phyloP scores from a whole-genome alignment of 2,797 vertebrate species.

The Alosa sapidissima region DNA sequence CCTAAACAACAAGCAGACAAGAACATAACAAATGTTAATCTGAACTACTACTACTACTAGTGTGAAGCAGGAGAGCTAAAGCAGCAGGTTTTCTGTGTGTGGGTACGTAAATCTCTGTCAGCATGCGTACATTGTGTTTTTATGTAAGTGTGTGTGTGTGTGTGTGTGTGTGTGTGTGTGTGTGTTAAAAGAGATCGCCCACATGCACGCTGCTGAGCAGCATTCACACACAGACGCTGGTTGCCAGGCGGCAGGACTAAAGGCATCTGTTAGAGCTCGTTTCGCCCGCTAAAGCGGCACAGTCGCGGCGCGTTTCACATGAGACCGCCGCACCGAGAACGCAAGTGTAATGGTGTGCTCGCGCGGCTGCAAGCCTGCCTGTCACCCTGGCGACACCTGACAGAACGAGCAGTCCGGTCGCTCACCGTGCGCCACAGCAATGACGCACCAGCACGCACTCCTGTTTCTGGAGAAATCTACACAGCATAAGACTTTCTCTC shows the following conservation, averaged over 20 bases:
- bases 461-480: conserved; percentile 7
- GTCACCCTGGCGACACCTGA: conserved; percentile 24
- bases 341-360: conserved; percentile 2
- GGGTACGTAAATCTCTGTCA: not conserved
- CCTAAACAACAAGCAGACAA: not conserved
- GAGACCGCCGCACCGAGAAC: not conserved
- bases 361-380: conserved; percentile 15
- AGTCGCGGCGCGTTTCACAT: conserved; percentile 35
- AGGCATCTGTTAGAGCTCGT: conserved; percentile 70
- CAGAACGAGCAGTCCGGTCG: not conserved
- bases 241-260: conserved; percentile 73
- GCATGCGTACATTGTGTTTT: not conserved
- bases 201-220: conserved; percentile 55
- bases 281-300: conserved; percentile 61
- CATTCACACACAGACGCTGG: conserved; percentile 55
- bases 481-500: not conserved
- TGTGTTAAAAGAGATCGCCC: conserved; percentile 32
- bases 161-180: not conserved
- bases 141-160: conserved; percentile 17
- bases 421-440: conserved; percentile 5
- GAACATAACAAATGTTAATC: not conserved
- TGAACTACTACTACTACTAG: not conserved
- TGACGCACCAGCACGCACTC: conserved; percentile 10
- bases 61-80: not conserved
- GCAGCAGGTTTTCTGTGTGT: not conserved